Evolutionary conservation across 2,113 vertebrate species (phyloP), one percentile per base, ranked within the genome.

Genomic region (Argyrosomus japonicus): DNA sequence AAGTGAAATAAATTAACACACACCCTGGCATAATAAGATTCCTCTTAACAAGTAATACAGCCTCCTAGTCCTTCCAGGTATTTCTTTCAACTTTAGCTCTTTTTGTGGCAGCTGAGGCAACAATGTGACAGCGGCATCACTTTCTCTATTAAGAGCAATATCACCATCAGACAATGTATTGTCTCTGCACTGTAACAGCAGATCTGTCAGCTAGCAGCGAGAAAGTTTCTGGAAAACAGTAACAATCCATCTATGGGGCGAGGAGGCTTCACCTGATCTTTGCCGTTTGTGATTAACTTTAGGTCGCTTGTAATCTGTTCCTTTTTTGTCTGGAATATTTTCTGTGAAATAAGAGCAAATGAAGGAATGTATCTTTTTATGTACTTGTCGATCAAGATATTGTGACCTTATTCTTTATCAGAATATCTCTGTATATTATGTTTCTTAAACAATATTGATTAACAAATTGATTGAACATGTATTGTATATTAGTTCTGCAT

Each of bases 281-380:
- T 79, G 63, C 56, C 43, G 50, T 64, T 72, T 67, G 54, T 54
- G 21, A 56, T 85, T 29, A 29, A 57, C 21, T 63, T 61, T 60
- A 61, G 36, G 36, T 75, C 56, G 47, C 69, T 74, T 47, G 45
- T n/a, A 9, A 57, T 62, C 76, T 48, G 21, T 73, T 84, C 23
- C 58, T 79, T 79, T 63, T 75, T 72, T 62, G 54, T 86, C 70
- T 48, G n/a, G 48, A 83, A 80, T 82, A 68, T 85, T 87, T 89
- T 89, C 84, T 88, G 87, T 85, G 60, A 90, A 86, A 88, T 75
- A 62, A 87, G 80, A 89, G 79, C 63, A 70, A 88, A 88, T 77
- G 62, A 89, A 91, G 73, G 87, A 92, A 92, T 89, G 90, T 85
- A 87, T 82, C 67, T 85, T 90, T 93, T 85, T 62, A 84, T 75